Conservation (phyloP, 2,888 invertebrate genomes). For the Ctenicera cuprea region DNA sequence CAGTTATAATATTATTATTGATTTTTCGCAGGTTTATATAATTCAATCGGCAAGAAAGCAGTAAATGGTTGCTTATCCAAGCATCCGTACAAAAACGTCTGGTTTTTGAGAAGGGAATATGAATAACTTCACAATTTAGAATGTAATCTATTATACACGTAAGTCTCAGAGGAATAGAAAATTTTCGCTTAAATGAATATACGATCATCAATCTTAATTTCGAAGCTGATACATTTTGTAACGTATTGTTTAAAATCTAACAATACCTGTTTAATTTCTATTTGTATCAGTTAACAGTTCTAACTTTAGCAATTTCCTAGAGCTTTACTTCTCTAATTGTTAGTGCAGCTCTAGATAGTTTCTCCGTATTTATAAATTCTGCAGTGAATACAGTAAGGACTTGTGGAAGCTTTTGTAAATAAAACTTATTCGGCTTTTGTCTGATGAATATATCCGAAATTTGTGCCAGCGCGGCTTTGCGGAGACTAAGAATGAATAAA, state of each 20-base stretch:
- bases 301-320: constrained; percentile 23
- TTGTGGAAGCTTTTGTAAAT: constrained; percentile 4
- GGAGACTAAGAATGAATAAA: neutral
- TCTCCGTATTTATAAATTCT: neutral
- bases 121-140: neutral
- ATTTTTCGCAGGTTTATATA: too few species aligned
- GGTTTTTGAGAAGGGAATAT: neutral
- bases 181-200: constrained; percentile 13
- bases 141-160: neutral
- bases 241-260: constrained; percentile 32
- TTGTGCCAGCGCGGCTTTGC: neutral
- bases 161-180: constrained; percentile 2
- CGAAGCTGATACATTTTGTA: constrained; percentile 16
- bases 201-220: constrained; percentile 27
- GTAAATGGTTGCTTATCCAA: too few species aligned
- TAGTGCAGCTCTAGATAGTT: constrained; percentile 1
- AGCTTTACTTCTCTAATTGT: constrained; percentile 22
- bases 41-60: too few species aligned
- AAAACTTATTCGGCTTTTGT: neutral
- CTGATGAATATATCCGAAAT: neutral
- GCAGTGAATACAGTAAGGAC: neutral
- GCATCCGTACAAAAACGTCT: neutral
- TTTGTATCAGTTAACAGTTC: constrained; percentile 24
- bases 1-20: too few species aligned
- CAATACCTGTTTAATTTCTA: constrained; percentile 35